phyloP scores from a whole-genome alignment of 2,888 invertebrate species.

The Hyppa rectilinea region DNA sequence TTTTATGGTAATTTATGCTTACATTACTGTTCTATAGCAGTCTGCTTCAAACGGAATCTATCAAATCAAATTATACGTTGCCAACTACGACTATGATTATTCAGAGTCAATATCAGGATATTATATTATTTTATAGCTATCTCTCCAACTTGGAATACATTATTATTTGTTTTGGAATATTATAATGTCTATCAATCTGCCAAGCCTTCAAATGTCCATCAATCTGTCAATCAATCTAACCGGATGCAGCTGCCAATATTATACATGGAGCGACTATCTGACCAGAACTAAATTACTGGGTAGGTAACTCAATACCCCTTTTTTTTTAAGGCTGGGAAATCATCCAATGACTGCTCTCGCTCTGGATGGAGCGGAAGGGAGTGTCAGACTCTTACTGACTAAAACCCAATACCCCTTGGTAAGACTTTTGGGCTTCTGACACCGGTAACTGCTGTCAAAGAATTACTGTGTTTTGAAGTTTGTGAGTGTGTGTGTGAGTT shows the following conservation, averaged over 20 bases:
- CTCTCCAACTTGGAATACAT: conserved; percentile 4
- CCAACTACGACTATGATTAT: conserved; percentile 42
- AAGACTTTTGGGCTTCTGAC: too few relatives aligned
- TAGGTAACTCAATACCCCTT: not conserved
- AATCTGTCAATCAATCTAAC: not conserved
- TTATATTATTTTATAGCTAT: conserved; percentile 18
- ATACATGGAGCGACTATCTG: not conserved
- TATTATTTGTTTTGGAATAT: not conserved
- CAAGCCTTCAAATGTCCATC: too few relatives aligned
- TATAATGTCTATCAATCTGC: not conserved
- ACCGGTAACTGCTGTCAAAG: too few relatives aligned
- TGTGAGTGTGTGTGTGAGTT: too few relatives aligned
- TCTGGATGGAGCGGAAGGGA: too few relatives aligned
- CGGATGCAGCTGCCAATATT: not conserved
- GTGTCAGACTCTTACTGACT: too few relatives aligned
- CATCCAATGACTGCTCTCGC: too few relatives aligned
- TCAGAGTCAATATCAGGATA: conserved; percentile 13
- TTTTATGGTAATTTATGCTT: conserved; percentile 49
- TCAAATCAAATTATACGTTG: conserved; percentile 48
- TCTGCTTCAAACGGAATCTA: conserved; percentile 45
- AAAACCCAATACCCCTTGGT: too few relatives aligned
- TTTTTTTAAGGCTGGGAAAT: too few relatives aligned
- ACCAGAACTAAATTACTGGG: not conserved
- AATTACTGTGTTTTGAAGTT: too few relatives aligned
- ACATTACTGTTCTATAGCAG: conserved; percentile 32